Evolutionary conservation across 2,888 invertebrate species (phyloP).

Genomic region (Drosophila nr. perissopoda): DNA sequence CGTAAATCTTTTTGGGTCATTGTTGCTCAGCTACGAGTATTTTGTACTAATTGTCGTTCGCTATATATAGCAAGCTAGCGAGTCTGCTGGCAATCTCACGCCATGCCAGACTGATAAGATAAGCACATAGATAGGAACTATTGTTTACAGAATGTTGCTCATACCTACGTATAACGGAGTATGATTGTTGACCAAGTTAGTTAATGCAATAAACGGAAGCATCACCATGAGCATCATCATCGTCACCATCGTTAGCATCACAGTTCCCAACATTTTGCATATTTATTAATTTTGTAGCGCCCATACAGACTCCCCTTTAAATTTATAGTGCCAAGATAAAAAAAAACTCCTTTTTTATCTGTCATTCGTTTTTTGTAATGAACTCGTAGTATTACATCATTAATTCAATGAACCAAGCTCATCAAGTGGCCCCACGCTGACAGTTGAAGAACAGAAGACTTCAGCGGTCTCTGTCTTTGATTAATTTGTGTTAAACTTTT

Average conservation of each 20-base stretch:
- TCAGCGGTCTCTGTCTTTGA: slow-evolving; percentile 31
- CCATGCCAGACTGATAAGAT: slow-evolving; percentile 43
- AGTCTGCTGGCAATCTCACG: slow-evolving; percentile 27
- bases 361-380: slow-evolving; percentile 11
- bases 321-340: slow-evolving; percentile 51
- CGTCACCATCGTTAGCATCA: slow-evolving; percentile 5
- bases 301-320: slow-evolving; percentile 18
- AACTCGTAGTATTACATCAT: slow-evolving; percentile 66
- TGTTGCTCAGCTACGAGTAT: slow-evolving; percentile 47
- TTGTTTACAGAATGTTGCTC: slow-evolving; percentile 6
- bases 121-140: slow-evolving; percentile 32
- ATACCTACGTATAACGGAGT: slow-evolving; percentile 1
- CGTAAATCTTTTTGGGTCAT: slow-evolving; percentile 63
- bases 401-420: slow-evolving; percentile 69
- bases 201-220: slow-evolving; percentile 35
- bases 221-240: slow-evolving; percentile 8
- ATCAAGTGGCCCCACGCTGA: slow-evolving; percentile 66
- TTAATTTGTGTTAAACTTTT: slow-evolving; percentile 42
- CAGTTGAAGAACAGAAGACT: slow-evolving; percentile 43
- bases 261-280: slow-evolving; percentile 45
- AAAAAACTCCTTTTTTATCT: neutral
- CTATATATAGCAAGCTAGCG: slow-evolving; percentile 32
- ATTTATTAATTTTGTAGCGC: slow-evolving; percentile 45
- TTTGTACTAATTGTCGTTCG: slow-evolving; percentile 42
- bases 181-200: slow-evolving; percentile 48